phyloP scores from a whole-genome alignment of 2,888 invertebrate species.

The Molanna angustata region DNA sequence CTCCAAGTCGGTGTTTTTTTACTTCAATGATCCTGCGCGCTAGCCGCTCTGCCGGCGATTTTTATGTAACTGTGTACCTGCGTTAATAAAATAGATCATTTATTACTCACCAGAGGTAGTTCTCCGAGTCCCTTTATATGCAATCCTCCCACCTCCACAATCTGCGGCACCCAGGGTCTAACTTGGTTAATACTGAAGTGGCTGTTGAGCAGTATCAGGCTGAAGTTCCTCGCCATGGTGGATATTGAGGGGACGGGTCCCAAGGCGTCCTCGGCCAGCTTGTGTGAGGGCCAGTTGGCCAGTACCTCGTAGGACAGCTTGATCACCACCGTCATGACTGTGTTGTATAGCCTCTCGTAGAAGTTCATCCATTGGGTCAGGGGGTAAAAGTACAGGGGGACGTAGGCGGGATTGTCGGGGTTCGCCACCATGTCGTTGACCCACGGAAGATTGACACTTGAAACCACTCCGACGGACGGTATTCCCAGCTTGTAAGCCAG shows the following conservation, averaged over 20 bases:
- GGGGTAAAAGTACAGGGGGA: slow-evolving; percentile 56
- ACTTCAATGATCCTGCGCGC: too few relatives aligned
- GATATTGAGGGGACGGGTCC: slow-evolving; percentile 50
- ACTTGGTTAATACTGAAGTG: slow-evolving; percentile 58
- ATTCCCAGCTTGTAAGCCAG: slow-evolving; percentile 54
- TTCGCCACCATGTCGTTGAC: slow-evolving; percentile 56
- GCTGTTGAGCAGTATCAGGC: slow-evolving; percentile 55
- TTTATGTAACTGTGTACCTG: too few relatives aligned
- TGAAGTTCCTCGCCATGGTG: slow-evolving; percentile 50
- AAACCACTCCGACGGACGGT: slow-evolving; percentile 54
- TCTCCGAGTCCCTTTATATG: slow-evolving; percentile 46
- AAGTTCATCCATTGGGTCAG: slow-evolving; percentile 52
- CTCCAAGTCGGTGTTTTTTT: too few relatives aligned
- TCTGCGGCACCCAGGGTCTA: slow-evolving; percentile 53
- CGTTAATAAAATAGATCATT: too few relatives aligned
- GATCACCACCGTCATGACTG: slow-evolving; percentile 45
- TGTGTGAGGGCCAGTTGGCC: slow-evolving; percentile 47
- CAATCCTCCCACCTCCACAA: slow-evolving; percentile 58
- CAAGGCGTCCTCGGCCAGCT: slow-evolving; percentile 51
- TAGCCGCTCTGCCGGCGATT: too few relatives aligned
- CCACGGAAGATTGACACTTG: slow-evolving; percentile 58
- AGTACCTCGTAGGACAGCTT: slow-evolving; percentile 47
- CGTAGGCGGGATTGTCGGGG: slow-evolving; percentile 57
- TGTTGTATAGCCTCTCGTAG: slow-evolving; percentile 51
- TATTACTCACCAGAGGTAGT: slow-evolving; percentile 45